Base-by-base conservation (phyloP, 2,888 invertebrate species). In the Chorisops tibialis region DNA sequence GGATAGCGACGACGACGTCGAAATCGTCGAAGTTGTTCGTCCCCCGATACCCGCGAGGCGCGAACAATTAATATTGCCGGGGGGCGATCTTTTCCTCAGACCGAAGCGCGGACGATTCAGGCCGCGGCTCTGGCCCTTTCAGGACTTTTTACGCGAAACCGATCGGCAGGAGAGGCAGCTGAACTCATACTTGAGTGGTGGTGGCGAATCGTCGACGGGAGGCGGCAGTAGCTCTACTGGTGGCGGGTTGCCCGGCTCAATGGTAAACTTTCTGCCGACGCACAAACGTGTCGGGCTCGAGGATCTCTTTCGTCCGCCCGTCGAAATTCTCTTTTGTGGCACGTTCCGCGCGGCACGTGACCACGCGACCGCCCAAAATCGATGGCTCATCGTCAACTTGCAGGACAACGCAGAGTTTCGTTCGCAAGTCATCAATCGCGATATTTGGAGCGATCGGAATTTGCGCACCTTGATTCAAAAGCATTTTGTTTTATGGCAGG, bases 401-500 rank as follows among this genome's bases (percentile, higher is more conserved):
- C 60, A 60, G 21, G 43, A 60, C 19, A 60, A 60, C 22, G 2
- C 35, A 12, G 39, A 60, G 16, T 88, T 89, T 72, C 77, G 83
- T 19, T 88, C 87, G 67, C 87, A 88, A 74, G 81, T 84, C 9
- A 76, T 88, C 49, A 87, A 88, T 74, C 79, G 87, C 47, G 88
- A 88, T 71, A 82, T 88, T 1, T 88, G 88, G 88, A 82, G 86
- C 12, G 82, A 83, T 67, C 73, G 75, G 45, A 80, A 82, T 61
- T 81, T 88, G 5, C 82, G 83, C 64, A 80, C 81, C 60, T 75
- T 88, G 61, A 77, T 88, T 19, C 80, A 81, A 49, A 81, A 84
- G 59, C 82, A 85, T 71, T 89, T 88, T 72, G 74, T 87, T 14
- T 80, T 88, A 68, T 87, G 86, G 85, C 88, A 89, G 82, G 85